Base-by-base conservation (phyloP, 2,797 vertebrate species). In the Gymnoscopelus braueri region DNA sequence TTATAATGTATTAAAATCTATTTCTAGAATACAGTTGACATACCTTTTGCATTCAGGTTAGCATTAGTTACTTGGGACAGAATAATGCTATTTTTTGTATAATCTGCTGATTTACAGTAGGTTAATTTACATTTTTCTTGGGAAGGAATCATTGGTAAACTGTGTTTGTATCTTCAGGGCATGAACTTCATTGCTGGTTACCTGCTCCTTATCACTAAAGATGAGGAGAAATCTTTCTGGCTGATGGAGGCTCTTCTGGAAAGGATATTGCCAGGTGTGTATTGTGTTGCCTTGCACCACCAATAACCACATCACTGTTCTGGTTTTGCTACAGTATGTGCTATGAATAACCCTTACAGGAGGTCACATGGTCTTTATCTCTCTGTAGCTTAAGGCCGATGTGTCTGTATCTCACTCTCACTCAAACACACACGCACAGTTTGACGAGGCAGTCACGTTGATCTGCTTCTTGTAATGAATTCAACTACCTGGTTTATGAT, bases 121-220 rank as follows among this genome's bases (percentile, higher is more conserved):
- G 26, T 29, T 29, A 3, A 29, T 29, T 29, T 29, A 29, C 2
- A 29, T 29, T 29, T 29, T 29, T 29, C 26, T 29, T 29, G 26
- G 1, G 26, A 29, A 29, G 26, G 26, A 3, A n/a, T 35, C 26
- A 32, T n/a, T 29, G 1, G 1, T 6, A 35, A 10, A 1, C 39
- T 44, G 11, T 62, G 13, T 84, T 12, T 75, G 72, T 79, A 67
- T 4, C 90, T 90, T 69, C 91, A 99, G 97, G 98, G 97, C 61
- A 98, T 98, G 98, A 98, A 98, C 88, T 98, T 99, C 82, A 89
- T 99, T 50, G 96, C 96, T 23, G 97, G 98, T 10, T 98, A 96
- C 75, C 90, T 99, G 39, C 94, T 99, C 54, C 94, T 99, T 60
- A 90, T 98, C 72, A 97, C 96, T 58, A 97, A 95, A 90, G 96